phyloP scores from a whole-genome alignment of 2,113 vertebrate species.

The Craseonycteris thonglongyai region DNA sequence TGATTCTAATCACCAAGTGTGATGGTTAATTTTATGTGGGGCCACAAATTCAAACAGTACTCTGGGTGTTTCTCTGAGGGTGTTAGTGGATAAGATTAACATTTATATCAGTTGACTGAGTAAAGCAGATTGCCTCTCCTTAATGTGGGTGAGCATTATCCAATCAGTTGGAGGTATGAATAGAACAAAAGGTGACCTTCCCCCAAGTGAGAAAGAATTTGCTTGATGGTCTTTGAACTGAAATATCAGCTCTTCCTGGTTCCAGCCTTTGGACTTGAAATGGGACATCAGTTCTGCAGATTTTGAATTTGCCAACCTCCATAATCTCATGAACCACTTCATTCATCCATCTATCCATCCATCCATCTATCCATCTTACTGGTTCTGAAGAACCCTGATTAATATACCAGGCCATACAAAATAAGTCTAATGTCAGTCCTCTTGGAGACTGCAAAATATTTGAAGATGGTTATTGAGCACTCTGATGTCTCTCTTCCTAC shows the following conservation, averaged over 20 bases:
- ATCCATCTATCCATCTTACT: not conserved
- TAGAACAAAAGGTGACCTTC: not conserved
- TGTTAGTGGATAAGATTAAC: not conserved
- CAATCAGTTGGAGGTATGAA: not conserved
- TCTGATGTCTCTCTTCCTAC: not conserved
- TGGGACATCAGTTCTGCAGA: not conserved
- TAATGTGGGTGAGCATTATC: not conserved
- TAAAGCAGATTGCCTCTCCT: not conserved
- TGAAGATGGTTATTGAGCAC: not conserved
- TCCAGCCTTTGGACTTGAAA: not conserved
- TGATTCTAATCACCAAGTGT: not conserved
- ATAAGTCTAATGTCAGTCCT: not conserved
- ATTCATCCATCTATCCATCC: not conserved
- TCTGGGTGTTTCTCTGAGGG: not conserved
- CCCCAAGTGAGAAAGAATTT: not conserved
- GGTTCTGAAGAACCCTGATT: not conserved
- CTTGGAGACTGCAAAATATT: not conserved
- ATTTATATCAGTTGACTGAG: not conserved
- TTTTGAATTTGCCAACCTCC: not conserved
- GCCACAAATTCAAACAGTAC: not conserved
- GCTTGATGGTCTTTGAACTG: not conserved
- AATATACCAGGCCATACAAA: not conserved
- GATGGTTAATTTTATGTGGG: not conserved
- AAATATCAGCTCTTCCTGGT: not conserved
- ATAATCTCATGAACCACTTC: not conserved